phyloP scores from a whole-genome alignment of 1,140 invertebrate species.

The Philotrypesis tridentata region DNA sequence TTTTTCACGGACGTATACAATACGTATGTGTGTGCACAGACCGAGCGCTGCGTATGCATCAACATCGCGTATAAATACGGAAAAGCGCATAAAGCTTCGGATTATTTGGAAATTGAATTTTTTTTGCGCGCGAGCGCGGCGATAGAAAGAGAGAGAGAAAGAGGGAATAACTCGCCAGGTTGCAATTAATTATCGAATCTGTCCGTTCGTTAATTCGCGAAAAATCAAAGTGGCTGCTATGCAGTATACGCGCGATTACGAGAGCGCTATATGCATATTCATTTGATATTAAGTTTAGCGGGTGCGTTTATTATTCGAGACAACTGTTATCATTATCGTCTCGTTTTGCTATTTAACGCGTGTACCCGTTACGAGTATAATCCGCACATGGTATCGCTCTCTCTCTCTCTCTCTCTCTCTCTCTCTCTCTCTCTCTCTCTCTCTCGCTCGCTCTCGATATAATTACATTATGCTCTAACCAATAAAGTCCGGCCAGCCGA shows the following conservation, averaged over 20 bases:
- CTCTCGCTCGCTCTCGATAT: too few relatives aligned
- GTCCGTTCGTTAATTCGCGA: neutral
- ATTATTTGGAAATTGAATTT: constrained; percentile 19
- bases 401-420: too few relatives aligned
- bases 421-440: too few relatives aligned
- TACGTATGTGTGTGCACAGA: neutral
- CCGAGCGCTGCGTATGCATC: neutral
- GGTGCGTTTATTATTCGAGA: neutral
- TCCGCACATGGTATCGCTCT: neutral
- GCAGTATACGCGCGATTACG: too few relatives aligned
- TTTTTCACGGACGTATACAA: neutral
- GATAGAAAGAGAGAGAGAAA: neutral
- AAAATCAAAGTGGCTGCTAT: neutral
- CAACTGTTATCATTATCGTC: neutral
- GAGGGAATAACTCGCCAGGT: neutral
- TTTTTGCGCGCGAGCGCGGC: neutral
- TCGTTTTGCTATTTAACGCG: neutral
- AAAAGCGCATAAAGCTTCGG: too few relatives aligned
- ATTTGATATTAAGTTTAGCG: neutral
- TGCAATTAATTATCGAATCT: constrained; percentile 3
- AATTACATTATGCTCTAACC: neutral
- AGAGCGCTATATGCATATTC: neutral
- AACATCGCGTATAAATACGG: neutral
- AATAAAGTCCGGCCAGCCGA: neutral
- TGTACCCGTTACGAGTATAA: neutral